These are phyloP conservation scores for Carabus problematicus DNA, from an alignment of 2,888 invertebrate genomes.

Conservation along the genomic window DNA sequence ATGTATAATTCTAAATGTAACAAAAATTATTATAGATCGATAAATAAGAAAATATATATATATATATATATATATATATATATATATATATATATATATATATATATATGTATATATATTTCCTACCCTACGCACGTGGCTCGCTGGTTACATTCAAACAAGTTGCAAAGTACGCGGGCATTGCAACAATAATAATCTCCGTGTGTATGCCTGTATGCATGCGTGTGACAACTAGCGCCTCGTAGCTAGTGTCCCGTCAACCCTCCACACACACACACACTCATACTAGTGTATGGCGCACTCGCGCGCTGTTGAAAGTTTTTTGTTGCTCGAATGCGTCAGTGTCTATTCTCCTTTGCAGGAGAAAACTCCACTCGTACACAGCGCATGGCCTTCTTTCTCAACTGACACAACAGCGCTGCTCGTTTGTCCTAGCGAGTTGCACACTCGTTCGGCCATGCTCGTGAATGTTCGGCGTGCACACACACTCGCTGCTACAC, in stretches of 20 bases:
- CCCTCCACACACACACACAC: slow-evolving; percentile 32
- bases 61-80: no score
- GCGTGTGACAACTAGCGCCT: slow-evolving; percentile 52
- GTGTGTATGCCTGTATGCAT: slow-evolving; percentile 42
- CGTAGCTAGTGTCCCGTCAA: slow-evolving; percentile 46
- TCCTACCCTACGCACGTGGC: slow-evolving; percentile 1
- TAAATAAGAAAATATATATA: no score
- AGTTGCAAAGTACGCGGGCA: slow-evolving; percentile 51
- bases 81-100: no score
- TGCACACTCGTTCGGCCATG: slow-evolving; percentile 27
- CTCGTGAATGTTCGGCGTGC: slow-evolving; percentile 33
- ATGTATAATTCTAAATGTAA: no score
- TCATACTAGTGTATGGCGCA: slow-evolving; percentile 5
- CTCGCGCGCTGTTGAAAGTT: no score
- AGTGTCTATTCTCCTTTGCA: slow-evolving; percentile 54
- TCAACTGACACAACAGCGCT: slow-evolving; percentile 45
- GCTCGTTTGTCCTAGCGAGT: slow-evolving; percentile 15
- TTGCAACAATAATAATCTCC: slow-evolving; percentile 49
- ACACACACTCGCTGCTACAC: slow-evolving; percentile 11
- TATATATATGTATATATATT: no score
- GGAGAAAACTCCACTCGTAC: slow-evolving; percentile 56
- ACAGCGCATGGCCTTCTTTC: slow-evolving; percentile 58
- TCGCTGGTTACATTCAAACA: slow-evolving; percentile 52
- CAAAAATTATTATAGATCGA: no score
- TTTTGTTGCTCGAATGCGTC: slow-evolving; percentile 46